A percentile compares a stretch with the other conserved stretches of the same genome.
These are phyloP conservation scores for Lasioglossum baleicum DNA, from an alignment of 1,140 invertebrate species.

Conservation along the genomic window DNA sequence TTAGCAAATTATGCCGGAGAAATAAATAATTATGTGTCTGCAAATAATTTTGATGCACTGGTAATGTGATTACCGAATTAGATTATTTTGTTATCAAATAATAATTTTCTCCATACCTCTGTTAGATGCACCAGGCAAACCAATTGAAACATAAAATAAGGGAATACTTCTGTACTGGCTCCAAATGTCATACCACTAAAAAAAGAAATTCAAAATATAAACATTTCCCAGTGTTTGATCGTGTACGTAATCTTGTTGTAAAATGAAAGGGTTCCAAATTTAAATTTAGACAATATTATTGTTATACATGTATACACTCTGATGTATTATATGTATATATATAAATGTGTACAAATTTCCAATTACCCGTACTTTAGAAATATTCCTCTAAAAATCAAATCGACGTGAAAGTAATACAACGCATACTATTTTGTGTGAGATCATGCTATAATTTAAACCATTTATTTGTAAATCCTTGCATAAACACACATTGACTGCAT, in stretches of 20 bases:
- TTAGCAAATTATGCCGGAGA: constrained; percentile 77
- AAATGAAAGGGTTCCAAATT: too few species aligned
- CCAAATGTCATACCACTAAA: constrained; percentile 77
- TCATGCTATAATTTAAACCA: too few species aligned
- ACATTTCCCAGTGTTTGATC: neutral
- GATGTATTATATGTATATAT: too few species aligned
- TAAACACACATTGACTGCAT: too few species aligned
- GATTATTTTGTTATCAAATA: neutral
- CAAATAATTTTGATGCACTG: constrained; percentile 64
- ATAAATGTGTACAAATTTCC: neutral
- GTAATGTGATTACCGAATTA: neutral
- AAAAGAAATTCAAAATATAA: constrained; percentile 4
- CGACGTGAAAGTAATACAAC: too few species aligned
- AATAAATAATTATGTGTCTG: constrained; percentile 82
- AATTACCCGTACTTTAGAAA: neutral
- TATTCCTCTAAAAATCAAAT: too few species aligned
- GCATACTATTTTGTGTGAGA: too few species aligned
- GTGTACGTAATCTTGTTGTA: too few species aligned
- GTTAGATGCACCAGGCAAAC: constrained; percentile 78
- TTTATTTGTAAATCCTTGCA: too few species aligned
- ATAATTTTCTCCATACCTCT: constrained; percentile 68
- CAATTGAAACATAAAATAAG: constrained; percentile 80
- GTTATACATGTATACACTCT: too few species aligned
- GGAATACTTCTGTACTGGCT: constrained; percentile 81
- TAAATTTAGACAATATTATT: too few species aligned